Percentiles rank a stretch among this genome's conserved stretches.
phyloP scores from a whole-genome alignment of 2,113 vertebrate genomes.

The Oncorhynchus clarkii region DNA sequence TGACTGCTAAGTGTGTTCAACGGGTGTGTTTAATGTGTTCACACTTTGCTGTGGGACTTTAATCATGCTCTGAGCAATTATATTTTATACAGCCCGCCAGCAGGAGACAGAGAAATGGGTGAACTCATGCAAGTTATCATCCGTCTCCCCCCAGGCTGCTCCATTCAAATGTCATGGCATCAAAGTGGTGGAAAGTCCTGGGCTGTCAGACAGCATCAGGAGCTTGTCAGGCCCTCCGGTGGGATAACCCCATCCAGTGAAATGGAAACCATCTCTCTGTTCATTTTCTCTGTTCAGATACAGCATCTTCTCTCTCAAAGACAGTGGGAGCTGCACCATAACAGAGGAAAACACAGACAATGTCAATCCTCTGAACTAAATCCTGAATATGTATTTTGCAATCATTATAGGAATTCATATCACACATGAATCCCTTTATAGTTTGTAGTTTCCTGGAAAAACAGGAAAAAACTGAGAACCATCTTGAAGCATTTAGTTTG shows the following conservation, averaged over 20 bases:
- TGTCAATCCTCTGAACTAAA: background rate
- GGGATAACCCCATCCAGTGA: constrained; percentile 33
- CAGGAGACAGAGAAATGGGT: background rate
- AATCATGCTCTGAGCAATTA: constrained; percentile 11
- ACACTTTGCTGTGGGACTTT: constrained; percentile 2
- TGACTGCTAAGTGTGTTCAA: background rate
- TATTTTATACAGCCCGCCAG: background rate
- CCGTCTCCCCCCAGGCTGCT: constrained; percentile 41
- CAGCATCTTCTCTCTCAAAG: constrained; percentile 40
- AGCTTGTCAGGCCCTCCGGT: constrained; percentile 38
- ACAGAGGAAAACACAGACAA: constrained; percentile 21
- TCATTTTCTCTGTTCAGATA: constrained; percentile 22
- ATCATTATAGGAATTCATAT: too few relatives aligned
- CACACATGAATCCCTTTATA: too few relatives aligned
- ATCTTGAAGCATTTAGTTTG: background rate
- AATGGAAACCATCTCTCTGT: constrained; percentile 42
- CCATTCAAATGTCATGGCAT: constrained; percentile 44
- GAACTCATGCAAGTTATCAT: constrained; percentile 37
- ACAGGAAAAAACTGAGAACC: background rate
- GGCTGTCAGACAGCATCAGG: constrained; percentile 50
- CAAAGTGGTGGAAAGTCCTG: constrained; percentile 56
- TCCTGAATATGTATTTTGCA: background rate
- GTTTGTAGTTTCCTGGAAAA: too few relatives aligned
- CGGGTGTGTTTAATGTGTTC: background rate
- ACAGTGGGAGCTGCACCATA: constrained; percentile 31